Evolutionary conservation across 2,888 invertebrate species (phyloP).

Genomic region (Drosophila prostipennis): DNA sequence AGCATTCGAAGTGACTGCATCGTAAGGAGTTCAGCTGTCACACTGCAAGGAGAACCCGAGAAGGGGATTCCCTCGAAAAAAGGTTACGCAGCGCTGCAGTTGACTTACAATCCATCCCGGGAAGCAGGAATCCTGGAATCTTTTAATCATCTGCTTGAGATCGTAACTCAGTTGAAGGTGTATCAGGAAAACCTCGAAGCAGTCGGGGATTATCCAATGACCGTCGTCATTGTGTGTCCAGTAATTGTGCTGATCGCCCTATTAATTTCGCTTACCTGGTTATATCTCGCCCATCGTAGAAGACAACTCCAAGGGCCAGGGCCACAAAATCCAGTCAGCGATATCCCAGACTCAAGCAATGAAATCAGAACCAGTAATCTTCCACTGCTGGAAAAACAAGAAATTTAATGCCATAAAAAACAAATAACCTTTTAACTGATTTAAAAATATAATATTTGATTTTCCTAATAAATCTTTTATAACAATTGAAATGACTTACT

Average conservation of each 20-base stretch:
- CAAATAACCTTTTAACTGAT: too few species aligned
- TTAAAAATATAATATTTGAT: neutral
- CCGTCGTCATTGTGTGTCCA: constrained; percentile 5
- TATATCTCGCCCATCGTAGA: constrained; percentile 14
- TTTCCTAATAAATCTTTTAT: too few species aligned
- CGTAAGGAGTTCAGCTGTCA: constrained; percentile 15
- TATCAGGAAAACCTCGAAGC: constrained; percentile 4
- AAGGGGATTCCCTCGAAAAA: neutral
- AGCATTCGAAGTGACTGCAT: constrained; percentile 21
- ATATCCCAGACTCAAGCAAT: neutral
- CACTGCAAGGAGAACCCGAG: constrained; percentile 1
- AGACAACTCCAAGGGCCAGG: neutral
- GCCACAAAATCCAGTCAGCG: neutral
- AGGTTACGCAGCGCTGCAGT: constrained; percentile 9
- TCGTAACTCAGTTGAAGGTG: neutral
- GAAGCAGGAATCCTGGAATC: neutral
- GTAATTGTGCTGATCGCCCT: neutral
- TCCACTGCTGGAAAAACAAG: constrained; percentile 19
- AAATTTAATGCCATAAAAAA: neutral
- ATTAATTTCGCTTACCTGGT: constrained; percentile 4
- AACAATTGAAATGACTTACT: too few species aligned
- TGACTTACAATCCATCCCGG: neutral
- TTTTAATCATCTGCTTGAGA: neutral
- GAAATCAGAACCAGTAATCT: neutral
- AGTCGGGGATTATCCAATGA: neutral